Base-by-base conservation (phyloP, 2,797 vertebrate species). In the Cuculus canorus region DNA sequence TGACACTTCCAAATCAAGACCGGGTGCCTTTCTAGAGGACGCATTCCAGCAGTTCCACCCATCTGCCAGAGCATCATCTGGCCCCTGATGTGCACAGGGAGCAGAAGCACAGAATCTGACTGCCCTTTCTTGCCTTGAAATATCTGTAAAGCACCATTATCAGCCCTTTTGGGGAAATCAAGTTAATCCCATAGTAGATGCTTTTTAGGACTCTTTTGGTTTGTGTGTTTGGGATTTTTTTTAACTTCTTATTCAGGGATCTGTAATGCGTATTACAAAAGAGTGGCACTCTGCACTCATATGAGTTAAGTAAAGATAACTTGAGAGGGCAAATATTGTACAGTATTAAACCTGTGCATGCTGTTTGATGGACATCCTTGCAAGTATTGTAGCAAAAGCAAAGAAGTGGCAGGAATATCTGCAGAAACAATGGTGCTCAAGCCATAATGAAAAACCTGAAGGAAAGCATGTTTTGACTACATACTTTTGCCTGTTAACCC, bases 371-470 rank as follows among this genome's bases (percentile, higher is more conserved):
- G 82, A 63, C 45, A 25, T 37, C 71, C 83, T 59, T 72, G 37
- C 47, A 57, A 75, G 72, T 63, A 32, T 27, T 69, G 45, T 35
- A 90, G 66, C 28, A 84, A 66, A 65, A 65, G 73, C 41, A 92
- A 91, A 90, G 52, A 79, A 81, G 90, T 33, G 59, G 54, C 52
- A 86, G 30, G 30, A 82, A 68, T 64, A 80, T 30, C 81, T 82
- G 45, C 0, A 0, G 71, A 50, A 94, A 68, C 17, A 63, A 63
- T 19, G 21, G n/a, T 70, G 53, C 81, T 88, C 39, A 61, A 88
- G 64, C 60, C 57, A 84, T 73, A 68, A 88, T 70, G 33, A 68
- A 92, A 96, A 94, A 57, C 53, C 59, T 83, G 52, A 86, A 73
- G 53, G 32, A 66, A 88, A 71, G 71, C 65, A 82, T 93, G 61